These are phyloP conservation scores for Pica pica DNA, from an alignment of 2,113 vertebrate genomes.

Conservation along the genomic window DNA sequence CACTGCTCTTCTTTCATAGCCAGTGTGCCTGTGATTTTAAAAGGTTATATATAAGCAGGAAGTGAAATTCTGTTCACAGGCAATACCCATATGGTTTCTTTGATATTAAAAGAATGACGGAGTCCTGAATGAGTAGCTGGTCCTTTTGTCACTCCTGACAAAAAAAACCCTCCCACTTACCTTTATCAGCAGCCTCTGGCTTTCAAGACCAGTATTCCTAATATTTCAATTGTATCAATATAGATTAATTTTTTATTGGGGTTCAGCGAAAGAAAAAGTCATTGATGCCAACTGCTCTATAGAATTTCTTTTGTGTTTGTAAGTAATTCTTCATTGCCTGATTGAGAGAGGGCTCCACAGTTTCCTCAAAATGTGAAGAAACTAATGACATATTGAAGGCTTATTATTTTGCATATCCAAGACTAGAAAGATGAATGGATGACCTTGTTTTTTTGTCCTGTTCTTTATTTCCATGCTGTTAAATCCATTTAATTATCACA, in stretches of 20 bases:
- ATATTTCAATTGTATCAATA: background rate
- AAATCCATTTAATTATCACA: slow-evolving; percentile 4
- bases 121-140: background rate
- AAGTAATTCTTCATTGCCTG: background rate
- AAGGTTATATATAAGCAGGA: background rate
- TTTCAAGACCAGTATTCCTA: background rate
- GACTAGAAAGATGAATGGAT: background rate
- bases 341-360: background rate
- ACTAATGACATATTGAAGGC: background rate
- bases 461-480: background rate
- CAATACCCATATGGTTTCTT: background rate
- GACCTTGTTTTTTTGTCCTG: background rate
- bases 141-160: background rate
- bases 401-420: background rate
- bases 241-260: background rate
- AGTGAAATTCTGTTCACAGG: background rate
- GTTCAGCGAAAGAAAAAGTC: background rate
- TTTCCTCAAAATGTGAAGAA: background rate
- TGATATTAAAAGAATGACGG: background rate
- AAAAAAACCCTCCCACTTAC: background rate
- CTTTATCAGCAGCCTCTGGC: background rate
- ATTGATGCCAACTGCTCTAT: background rate
- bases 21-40: background rate
- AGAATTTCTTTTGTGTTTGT: background rate
- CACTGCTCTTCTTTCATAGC: background rate